These are phyloP conservation scores for Alectoris magna DNA, from an alignment of 2,797 vertebrate species.

Conservation along the genomic window DNA sequence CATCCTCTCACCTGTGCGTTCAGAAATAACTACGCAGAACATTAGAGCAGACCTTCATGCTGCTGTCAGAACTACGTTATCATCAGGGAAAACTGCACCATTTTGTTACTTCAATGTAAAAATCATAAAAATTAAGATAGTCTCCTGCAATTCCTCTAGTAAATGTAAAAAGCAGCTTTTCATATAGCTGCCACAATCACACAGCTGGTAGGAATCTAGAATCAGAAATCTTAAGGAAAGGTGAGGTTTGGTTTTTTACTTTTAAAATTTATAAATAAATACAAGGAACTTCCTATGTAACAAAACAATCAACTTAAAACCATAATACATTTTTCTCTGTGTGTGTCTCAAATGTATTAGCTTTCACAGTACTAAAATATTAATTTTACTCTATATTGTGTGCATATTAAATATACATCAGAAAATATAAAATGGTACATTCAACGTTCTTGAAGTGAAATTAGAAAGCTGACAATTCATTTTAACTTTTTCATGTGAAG, in stretches of 20 bases:
- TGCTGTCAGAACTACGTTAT: background rate
- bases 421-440: background rate
- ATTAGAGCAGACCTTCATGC: background rate
- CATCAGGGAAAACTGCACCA: fast-evolving
- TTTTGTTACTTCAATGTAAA: background rate
- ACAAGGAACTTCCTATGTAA: background rate
- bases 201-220: background rate
- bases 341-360: background rate
- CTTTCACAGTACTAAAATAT: background rate
- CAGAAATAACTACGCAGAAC: background rate
- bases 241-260: background rate
- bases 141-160: background rate
- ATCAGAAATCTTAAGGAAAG: background rate
- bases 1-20: background rate
- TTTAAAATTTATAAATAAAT: background rate
- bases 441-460: background rate
- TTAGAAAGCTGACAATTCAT: background rate
- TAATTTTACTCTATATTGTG: background rate
- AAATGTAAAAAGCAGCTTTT: background rate
- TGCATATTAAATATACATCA: background rate
- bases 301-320: background rate
- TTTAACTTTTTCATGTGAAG: background rate
- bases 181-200: background rate
- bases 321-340: background rate
- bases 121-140: background rate